Percentiles rank a stretch among this genome's conserved stretches.
Evolutionary conservation across 2,888 invertebrate genomes (phyloP).

Genomic region (Syrista parreyssii): DNA sequence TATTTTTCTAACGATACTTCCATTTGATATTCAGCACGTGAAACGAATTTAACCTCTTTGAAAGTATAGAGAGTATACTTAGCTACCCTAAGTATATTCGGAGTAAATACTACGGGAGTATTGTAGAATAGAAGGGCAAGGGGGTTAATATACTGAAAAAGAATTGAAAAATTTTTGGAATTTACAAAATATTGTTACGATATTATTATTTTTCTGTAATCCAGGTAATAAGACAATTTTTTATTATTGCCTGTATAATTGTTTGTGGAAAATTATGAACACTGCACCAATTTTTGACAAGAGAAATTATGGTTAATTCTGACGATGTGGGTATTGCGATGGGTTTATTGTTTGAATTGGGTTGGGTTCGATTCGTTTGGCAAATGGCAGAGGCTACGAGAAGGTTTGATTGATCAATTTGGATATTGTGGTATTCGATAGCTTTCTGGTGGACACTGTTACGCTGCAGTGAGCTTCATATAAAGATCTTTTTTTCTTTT

Average conservation of each 20-base stretch:
- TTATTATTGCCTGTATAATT: no score
- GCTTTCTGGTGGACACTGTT: background rate
- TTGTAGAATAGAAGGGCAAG: no score
- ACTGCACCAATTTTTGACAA: background rate
- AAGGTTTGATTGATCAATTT: background rate
- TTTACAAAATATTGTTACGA: background rate
- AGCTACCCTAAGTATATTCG: no score
- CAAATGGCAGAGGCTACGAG: background rate
- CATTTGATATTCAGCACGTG: background rate
- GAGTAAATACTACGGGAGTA: no score
- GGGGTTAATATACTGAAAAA: background rate
- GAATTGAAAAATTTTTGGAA: background rate
- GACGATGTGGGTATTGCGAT: background rate
- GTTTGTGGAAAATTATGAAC: background rate
- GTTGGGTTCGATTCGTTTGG: background rate
- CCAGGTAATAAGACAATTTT: background rate
- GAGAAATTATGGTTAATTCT: background rate
- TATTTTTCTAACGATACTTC: background rate
- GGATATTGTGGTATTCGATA: background rate
- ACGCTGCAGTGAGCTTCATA: background rate
- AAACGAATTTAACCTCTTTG: background rate
- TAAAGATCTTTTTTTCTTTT: background rate
- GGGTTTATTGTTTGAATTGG: background rate
- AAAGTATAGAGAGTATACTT: no score
- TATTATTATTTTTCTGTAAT: background rate